These are phyloP conservation scores for Axea sp. DNA, from an alignment of 2,888 invertebrate species.

Conservation along the genomic window DNA sequence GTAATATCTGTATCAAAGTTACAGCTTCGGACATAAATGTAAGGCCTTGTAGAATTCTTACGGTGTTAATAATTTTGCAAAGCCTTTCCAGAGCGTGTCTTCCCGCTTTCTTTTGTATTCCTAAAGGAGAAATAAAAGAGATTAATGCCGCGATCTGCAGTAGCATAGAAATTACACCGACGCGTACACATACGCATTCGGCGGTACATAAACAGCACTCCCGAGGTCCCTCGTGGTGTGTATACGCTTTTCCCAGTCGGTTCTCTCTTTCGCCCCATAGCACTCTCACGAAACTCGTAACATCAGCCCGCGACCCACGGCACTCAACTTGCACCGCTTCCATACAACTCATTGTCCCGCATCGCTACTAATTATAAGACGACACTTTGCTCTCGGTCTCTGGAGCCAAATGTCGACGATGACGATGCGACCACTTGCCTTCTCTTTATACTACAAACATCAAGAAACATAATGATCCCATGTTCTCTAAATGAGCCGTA, in stretches of 20 bases:
- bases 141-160: slow-evolving; percentile 60
- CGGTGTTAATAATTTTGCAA: slow-evolving; percentile 53
- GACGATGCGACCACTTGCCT: slow-evolving; percentile 56
- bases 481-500: slow-evolving; percentile 46
- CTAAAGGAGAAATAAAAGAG: slow-evolving; percentile 61
- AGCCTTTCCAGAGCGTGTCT: slow-evolving; percentile 37
- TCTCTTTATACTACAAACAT: slow-evolving; percentile 57
- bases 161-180: slow-evolving; percentile 55
- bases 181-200: slow-evolving; percentile 35
- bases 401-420: slow-evolving; percentile 58
- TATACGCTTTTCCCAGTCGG: slow-evolving; percentile 32
- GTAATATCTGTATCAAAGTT: slow-evolving; percentile 22
- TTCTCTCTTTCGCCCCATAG: slow-evolving; percentile 41
- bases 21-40: slow-evolving; percentile 18
- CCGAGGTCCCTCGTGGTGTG: slow-evolving; percentile 49
- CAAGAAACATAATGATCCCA: slow-evolving; percentile 57
- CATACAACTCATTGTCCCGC: slow-evolving; percentile 63
- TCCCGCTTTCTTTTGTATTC: slow-evolving; percentile 55
- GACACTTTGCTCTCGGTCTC: slow-evolving; percentile 64
- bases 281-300: slow-evolving; percentile 62
- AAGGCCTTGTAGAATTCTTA: slow-evolving; percentile 28
- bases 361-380: slow-evolving; percentile 70
- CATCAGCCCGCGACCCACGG: slow-evolving; percentile 54
- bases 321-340: slow-evolving; percentile 61
- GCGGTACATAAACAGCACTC: slow-evolving; percentile 48